Base-by-base conservation (phyloP, 2,888 invertebrate genomes). In the Rhagophthalmus giganteus region DNA sequence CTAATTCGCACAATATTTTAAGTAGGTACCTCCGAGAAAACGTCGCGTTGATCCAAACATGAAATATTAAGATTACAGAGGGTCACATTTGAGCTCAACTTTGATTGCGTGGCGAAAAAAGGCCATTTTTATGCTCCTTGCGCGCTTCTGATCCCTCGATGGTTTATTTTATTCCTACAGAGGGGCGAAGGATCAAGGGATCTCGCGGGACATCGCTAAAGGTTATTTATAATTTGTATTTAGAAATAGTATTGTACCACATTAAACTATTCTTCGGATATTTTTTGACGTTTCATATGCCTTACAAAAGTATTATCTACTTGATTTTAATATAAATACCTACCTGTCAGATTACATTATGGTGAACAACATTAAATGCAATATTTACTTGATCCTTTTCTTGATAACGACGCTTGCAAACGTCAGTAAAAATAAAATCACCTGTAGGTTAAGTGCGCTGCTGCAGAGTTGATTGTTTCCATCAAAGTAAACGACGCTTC, bases 101-200 rank as follows among this genome's bases (percentile, higher is more conserved):
- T 65, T 66, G 67, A 68, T 68, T 69, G 68, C 62, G 60, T 60
- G 54, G 52, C 55, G 60, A 60, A 67, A 69, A 68, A 66, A 65
- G 69, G 70, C 70, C 65, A 70, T 70, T 70, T 70, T 70, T 68
- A 70, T 70, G 68, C 70, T 67, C 60, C 61, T 58, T 62, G 66
- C 59, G 63, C 62, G 55, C 55, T 54, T 58, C 49, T 65, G 59
- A 63, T 64, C 63, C 60, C 44, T 30, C 55, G 56, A 51, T 54
- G 56, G 60, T 58, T 55, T 61, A 58, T 61, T 60, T 62, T 54
- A 54, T 54, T 54, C 48, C 39, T 35, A 31, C 39, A 20, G 28
- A 49, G 48, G 54, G 54, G 45, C 35, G 45, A 27, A 45, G 45
- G 49, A 49, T 54, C 54, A 49, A 49, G 38, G 44, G 48, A 54